Percentiles rank a stretch among this genome's conserved stretches.
Conservation (phyloP, 92 coral and sea anemone genomes). For the Palythoa grandis region DNA sequence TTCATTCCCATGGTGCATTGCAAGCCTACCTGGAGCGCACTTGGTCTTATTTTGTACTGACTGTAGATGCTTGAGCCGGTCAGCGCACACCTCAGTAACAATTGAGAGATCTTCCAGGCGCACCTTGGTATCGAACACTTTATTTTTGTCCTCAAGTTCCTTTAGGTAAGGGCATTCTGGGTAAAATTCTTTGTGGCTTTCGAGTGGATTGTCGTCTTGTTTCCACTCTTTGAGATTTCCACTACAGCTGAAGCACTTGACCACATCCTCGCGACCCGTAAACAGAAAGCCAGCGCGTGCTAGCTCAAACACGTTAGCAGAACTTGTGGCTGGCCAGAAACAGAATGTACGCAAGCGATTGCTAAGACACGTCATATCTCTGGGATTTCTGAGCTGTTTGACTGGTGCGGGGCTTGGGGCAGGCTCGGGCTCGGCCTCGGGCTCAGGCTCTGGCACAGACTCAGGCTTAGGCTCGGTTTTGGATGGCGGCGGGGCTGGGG, state of each 20-base stretch:
- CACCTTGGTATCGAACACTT: conserved; percentile 65
- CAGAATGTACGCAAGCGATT: conserved; percentile 87
- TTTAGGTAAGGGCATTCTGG: conserved; percentile 88
- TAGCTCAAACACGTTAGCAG: conserved; percentile 95
- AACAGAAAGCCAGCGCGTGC: conserved; percentile 97
- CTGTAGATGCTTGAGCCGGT: conserved; percentile 80
- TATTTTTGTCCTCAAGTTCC: conserved; percentile 59
- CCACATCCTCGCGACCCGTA: conserved; percentile 96
- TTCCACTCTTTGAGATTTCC: conserved; percentile 98
- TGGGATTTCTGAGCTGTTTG: conserved; percentile 56
- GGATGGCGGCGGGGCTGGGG: conserved; percentile 58
- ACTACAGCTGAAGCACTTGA: conserved; percentile 93
- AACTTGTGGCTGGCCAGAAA: conserved; percentile 96
- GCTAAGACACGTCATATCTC: conserved; percentile 73
- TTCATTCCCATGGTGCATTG: conserved; percentile 21
- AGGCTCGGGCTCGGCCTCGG: conserved; percentile 42
- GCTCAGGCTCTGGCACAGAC: conserved; percentile 35
- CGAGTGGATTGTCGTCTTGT: conserved; percentile 85
- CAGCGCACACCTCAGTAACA: conserved; percentile 79
- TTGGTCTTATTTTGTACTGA: conserved; percentile 70
- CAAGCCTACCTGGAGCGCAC: conserved; percentile 73
- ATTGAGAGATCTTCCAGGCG: conserved; percentile 83
- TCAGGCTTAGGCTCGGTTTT: conserved; percentile 51
- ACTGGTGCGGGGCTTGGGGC: conserved; percentile 55
- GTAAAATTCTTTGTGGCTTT: conserved; percentile 86